Evolutionary conservation across 2,797 vertebrate genomes (phyloP).

Genomic region (Neopelma chrysocephalum): DNA sequence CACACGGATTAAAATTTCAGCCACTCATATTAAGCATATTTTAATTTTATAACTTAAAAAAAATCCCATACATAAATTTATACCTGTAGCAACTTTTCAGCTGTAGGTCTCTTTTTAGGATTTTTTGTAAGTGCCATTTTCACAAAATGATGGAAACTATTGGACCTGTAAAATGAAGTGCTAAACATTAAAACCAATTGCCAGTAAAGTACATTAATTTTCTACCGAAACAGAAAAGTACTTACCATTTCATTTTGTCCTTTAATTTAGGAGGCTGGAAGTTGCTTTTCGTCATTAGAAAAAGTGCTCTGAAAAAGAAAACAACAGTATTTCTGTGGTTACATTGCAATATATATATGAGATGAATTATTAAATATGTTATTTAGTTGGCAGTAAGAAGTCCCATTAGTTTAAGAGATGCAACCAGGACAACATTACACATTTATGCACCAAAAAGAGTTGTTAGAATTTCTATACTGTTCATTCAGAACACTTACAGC

Average conservation of each 20-base stretch:
- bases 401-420: neutral
- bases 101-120: slow-evolving; percentile 93
- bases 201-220: neutral
- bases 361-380: neutral
- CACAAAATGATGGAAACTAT: slow-evolving; percentile 98
- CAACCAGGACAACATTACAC: neutral
- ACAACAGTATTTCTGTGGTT: neutral
- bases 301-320: slow-evolving; percentile 86
- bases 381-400: neutral
- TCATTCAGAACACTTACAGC: neutral
- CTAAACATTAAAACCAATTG: neutral
- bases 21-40: neutral
- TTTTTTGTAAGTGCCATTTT: slow-evolving; percentile 97
- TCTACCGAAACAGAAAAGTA: slow-evolving; percentile 12
- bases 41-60: neutral
- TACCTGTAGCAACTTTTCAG: slow-evolving; percentile 96
- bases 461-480: neutral
- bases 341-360: neutral
- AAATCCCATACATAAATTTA: neutral
- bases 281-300: slow-evolving; percentile 99
- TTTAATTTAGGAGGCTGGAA: slow-evolving; percentile 98
- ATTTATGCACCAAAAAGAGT: neutral
- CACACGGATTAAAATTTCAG: neutral
- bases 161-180: slow-evolving; percentile 84
- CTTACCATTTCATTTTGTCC: slow-evolving; percentile 96